Percentiles rank a stretch among this genome's conserved stretches.
Evolutionary conservation across 2,888 invertebrate species (phyloP).

Genomic region (Napeogenes sylphis): DNA sequence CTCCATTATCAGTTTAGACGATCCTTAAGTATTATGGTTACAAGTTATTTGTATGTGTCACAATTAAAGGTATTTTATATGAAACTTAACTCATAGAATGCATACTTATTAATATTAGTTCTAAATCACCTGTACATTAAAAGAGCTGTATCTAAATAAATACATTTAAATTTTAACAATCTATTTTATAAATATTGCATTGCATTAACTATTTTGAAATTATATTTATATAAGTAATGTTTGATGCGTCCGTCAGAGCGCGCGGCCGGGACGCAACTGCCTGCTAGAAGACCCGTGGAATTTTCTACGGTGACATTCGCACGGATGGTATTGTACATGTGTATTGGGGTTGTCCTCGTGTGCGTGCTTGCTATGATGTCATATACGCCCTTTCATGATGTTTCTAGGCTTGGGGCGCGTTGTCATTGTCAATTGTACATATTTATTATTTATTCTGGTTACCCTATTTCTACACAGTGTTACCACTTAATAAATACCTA

Average conservation of each 20-base stretch:
- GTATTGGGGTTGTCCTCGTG: constrained; percentile 13
- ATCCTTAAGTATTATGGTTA: too few relatives aligned
- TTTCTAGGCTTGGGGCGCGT: neutral
- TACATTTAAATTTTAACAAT: neutral
- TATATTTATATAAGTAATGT: constrained; percentile 12
- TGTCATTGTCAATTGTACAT: neutral
- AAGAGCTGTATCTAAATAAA: too few relatives aligned
- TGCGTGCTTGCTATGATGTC: constrained; percentile 18
- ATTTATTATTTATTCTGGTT: neutral
- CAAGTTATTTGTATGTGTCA: too few relatives aligned
- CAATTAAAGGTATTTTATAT: too few relatives aligned
- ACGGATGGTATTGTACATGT: constrained; percentile 53
- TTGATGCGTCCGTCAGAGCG: constrained; percentile 28
- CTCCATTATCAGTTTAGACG: too few relatives aligned
- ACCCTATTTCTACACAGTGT: too few relatives aligned
- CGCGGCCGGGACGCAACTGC: constrained; percentile 38
- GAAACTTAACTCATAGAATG: too few relatives aligned
- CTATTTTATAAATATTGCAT: neutral
- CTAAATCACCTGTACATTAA: too few relatives aligned
- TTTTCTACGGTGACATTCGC: constrained; percentile 53
- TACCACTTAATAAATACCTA: too few relatives aligned
- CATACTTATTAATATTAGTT: too few relatives aligned
- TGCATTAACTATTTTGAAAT: neutral
- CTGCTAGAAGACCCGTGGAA: constrained; percentile 49
- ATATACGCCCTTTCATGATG: neutral